Base-by-base conservation (phyloP, 2,888 invertebrate genomes). In the Cerastoderma edule region DNA sequence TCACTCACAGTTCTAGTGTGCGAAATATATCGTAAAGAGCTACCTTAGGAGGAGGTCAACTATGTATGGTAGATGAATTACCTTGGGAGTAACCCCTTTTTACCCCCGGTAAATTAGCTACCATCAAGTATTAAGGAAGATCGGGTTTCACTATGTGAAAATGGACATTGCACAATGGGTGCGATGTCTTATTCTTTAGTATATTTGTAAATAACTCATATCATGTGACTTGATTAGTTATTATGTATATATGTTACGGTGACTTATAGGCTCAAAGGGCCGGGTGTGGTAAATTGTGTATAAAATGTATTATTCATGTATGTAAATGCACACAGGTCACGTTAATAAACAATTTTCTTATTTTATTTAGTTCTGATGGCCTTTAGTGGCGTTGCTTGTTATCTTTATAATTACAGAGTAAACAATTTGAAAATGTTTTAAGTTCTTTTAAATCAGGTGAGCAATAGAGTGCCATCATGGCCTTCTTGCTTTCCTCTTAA, bases 61-160 rank as follows among this genome's bases (percentile, higher is more conserved):
- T 39, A 39, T 39, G 39, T 39, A 39, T 39, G 39, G 39, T 39
- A 39, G 39, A 39, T 39, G 39, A 39, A 39, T 39, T 39, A 39
- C 39, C 39, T 39, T 39, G 39, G 39, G 39, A 39, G 39, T 39
- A 39, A 39, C 8, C 39, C 39, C 39, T 39, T 39, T 39, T 39
- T 39, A 39, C 39, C 39, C 39, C 39, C 39, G 16, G 39, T 39
- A 39, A 39, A 39, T 39, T 39, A 39, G 39, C 39, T 39, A 39
- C 39, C 39, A 39, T 39, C 10, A 39, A 39, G 39, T 16, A 39
- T 39, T 39, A 39, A 39, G 39, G 39, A 39, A 39, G 39, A 39
- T 39, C 39, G 39, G 39, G 39, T 39, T 39, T 39, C 39, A 39
- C 39, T 39, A 16, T 39, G 39, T 39, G 39, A 39, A 39, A 39